Conservation (phyloP, 2,888 invertebrate species). For the Cerastis leucographa region DNA sequence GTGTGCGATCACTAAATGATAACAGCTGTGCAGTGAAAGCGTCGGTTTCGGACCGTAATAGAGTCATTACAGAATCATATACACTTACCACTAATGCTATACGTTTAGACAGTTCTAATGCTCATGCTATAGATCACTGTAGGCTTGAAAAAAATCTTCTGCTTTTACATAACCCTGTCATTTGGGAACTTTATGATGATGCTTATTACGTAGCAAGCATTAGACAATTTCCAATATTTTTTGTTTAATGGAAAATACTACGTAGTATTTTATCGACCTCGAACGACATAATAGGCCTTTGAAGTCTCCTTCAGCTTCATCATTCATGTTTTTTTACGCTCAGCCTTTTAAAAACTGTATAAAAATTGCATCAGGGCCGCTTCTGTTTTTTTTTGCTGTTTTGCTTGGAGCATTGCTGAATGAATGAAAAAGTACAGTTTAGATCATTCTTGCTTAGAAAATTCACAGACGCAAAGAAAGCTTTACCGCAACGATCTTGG, state of each 20-base stretch:
- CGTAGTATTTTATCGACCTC: slow-evolving; percentile 20
- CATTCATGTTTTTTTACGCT: slow-evolving; percentile 34
- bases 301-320: slow-evolving; percentile 27
- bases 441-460: slow-evolving; percentile 9
- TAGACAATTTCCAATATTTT: neutral
- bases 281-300: slow-evolving; percentile 9
- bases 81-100: slow-evolving; percentile 37
- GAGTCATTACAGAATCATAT: slow-evolving; percentile 52
- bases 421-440: neutral
- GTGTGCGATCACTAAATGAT: slow-evolving; percentile 44
- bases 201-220: neutral
- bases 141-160: neutral
- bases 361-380: slow-evolving; percentile 21
- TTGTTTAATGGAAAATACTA: neutral
- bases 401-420: neutral
- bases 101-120: slow-evolving; percentile 17
- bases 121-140: neutral
- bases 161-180: slow-evolving; percentile 13
- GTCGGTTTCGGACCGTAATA: slow-evolving; percentile 54
- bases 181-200: slow-evolving; percentile 10
- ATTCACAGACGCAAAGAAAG: slow-evolving; percentile 14
- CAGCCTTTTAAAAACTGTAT: neutral
- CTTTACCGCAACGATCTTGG: slow-evolving; percentile 22
- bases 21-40: slow-evolving; percentile 62
- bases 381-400: slow-evolving; percentile 2